Evolutionary conservation across 2,113 vertebrate species (phyloP).

Genomic region (Strigops habroptila): DNA sequence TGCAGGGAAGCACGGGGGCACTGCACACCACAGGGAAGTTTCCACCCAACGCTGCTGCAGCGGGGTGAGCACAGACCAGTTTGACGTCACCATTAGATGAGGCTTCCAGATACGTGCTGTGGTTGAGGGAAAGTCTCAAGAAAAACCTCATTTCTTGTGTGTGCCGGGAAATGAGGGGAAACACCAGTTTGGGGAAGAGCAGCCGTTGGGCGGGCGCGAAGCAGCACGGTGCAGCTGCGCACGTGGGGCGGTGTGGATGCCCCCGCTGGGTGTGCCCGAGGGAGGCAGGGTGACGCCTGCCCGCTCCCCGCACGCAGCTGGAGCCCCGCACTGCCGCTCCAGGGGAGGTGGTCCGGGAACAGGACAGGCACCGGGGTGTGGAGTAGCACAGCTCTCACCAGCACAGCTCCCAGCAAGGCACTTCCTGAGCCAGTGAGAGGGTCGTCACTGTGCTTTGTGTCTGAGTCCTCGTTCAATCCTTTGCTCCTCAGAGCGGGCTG

Average conservation of each 20-base stretch:
- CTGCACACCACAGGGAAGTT: fast-evolving
- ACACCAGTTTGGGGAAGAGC: background rate
- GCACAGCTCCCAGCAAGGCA: fast-evolving
- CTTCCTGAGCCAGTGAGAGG: background rate
- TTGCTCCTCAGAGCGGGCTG: background rate
- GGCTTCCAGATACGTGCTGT: background rate
- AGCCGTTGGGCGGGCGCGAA: background rate
- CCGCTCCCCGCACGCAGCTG: fast-evolving
- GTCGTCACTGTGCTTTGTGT: fast-evolving
- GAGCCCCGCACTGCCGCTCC: background rate
- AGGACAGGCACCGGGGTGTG: background rate
- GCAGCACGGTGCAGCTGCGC: fast-evolving
- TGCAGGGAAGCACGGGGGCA: fast-evolving
- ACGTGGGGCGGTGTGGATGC: background rate
- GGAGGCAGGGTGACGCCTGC: background rate
- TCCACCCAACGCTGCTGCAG: background rate
- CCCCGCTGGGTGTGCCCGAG: fast-evolving
- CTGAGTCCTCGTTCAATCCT: background rate
- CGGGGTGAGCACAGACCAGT: fast-evolving
- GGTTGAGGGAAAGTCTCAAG: background rate
- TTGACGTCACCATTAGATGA: background rate
- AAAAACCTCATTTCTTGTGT: background rate
- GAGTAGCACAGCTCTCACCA: background rate
- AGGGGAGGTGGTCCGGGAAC: fast-evolving
- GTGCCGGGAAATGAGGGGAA: background rate